Percentiles rank a stretch among this genome's conserved stretches.
Evolutionary conservation across 2,888 invertebrate genomes (phyloP).

Genomic region (Aporophyla nigra): DNA sequence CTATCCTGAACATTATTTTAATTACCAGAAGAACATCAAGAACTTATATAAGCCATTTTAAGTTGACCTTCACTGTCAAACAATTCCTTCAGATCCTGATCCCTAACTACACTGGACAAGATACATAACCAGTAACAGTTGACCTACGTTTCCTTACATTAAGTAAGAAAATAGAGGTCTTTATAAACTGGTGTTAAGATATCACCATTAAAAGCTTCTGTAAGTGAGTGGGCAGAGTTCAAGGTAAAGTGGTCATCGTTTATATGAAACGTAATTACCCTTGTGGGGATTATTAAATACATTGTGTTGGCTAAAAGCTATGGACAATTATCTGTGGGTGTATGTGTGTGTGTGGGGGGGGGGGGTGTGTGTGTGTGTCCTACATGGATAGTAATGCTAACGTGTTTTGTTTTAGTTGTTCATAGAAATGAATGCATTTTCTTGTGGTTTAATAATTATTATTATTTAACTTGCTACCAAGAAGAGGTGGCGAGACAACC

Average conservation of each 20-base stretch:
- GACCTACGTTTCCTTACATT: neutral
- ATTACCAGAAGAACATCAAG: no score
- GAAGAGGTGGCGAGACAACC: no score
- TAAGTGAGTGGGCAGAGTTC: slow-evolving; percentile 52
- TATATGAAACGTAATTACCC: slow-evolving; percentile 62
- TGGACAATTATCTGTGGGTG: slow-evolving; percentile 55
- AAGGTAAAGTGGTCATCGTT: slow-evolving; percentile 58
- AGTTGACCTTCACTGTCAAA: neutral
- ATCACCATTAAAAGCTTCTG: slow-evolving; percentile 42
- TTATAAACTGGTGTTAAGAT: neutral
- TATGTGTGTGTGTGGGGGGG: slow-evolving; percentile 13
- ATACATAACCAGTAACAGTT: neutral
- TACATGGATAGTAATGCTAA: neutral
- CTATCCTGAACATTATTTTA: neutral
- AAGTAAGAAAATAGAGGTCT: neutral
- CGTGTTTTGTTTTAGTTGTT: slow-evolving; percentile 17
- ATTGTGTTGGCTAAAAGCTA: slow-evolving; percentile 63
- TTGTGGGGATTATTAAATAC: slow-evolving; percentile 64
- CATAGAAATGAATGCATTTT: neutral
- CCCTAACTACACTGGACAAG: neutral
- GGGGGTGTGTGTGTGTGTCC: slow-evolving; percentile 4
- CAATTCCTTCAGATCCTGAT: neutral
- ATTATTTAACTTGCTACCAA: no score
- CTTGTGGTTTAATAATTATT: no score
- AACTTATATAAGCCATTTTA: no score